Percentiles rank a stretch among this genome's conserved stretches.
phyloP scores from a whole-genome alignment of 2,113 vertebrate genomes.

The Chaetodon auriga region DNA sequence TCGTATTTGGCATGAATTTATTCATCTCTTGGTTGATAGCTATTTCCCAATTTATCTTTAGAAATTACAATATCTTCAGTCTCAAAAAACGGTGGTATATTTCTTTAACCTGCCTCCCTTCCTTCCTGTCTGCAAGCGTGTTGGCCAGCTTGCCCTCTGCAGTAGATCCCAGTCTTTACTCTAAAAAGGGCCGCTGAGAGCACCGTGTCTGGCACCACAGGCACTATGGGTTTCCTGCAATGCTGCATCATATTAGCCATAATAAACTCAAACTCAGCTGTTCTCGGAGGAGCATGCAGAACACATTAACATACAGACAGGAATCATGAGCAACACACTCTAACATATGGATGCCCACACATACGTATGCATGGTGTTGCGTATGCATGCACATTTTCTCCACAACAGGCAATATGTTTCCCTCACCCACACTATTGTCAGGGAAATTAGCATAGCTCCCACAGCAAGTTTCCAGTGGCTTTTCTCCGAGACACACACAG shows the following conservation, averaged over 20 bases:
- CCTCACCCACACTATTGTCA: constrained; percentile 67
- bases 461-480: constrained; percentile 50
- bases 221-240: constrained; percentile 21
- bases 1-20: neutral
- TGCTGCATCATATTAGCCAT: constrained; percentile 43
- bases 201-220: constrained; percentile 25
- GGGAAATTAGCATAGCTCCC: constrained; percentile 69
- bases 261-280: constrained; percentile 56
- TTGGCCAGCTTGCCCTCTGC: constrained; percentile 28
- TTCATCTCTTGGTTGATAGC: neutral
- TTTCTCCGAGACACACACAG: constrained; percentile 50
- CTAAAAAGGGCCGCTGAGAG: constrained; percentile 47
- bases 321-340: neutral
- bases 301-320: constrained; percentile 62
- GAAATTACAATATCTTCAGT: constrained; percentile 13
- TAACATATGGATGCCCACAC: constrained; percentile 21
- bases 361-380: neutral
- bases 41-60: neutral
- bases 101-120: constrained; percentile 4
- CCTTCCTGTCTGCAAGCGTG: neutral
- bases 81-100: constrained; percentile 32
- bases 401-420: constrained; percentile 68
- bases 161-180: constrained; percentile 56
- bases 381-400: constrained; percentile 36
- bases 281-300: constrained; percentile 39